Evolutionary conservation across 2,797 vertebrate species (phyloP).

Genomic region (Oryzias sinensis): DNA sequence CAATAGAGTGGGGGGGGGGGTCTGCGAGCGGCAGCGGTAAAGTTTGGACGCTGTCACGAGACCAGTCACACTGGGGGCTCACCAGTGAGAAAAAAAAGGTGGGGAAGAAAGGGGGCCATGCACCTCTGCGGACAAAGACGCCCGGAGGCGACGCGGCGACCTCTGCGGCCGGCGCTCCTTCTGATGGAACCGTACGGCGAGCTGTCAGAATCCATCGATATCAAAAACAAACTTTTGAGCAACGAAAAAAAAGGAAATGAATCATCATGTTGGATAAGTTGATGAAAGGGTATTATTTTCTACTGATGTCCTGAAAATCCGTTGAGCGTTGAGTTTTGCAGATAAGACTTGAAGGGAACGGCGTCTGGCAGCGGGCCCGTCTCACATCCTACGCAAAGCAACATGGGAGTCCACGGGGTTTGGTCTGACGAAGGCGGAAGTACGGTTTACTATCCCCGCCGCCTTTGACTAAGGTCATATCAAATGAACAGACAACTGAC

Average conservation of each 20-base stretch:
- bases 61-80: slow-evolving; percentile 80
- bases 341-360: slow-evolving; percentile 68
- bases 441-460: slow-evolving; percentile 80
- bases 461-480: slow-evolving; percentile 87
- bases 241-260: slow-evolving; percentile 53
- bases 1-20: slow-evolving; percentile 74
- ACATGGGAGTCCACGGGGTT: slow-evolving; percentile 68
- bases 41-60: slow-evolving; percentile 86
- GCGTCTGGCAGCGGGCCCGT: slow-evolving; percentile 37
- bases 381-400: slow-evolving; percentile 62
- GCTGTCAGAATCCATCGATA: slow-evolving; percentile 25
- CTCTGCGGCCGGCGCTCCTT: slow-evolving; percentile 25
- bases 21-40: slow-evolving; percentile 72
- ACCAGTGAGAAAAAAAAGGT: slow-evolving; percentile 77
- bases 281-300: slow-evolving; percentile 69
- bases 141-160: slow-evolving; percentile 30
- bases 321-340: slow-evolving; percentile 67
- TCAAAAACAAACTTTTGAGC: slow-evolving; percentile 43
- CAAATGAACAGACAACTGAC: slow-evolving; percentile 84
- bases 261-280: slow-evolving; percentile 61
- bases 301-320: slow-evolving; percentile 55
- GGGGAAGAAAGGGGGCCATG: slow-evolving; percentile 65
- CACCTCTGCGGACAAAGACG: slow-evolving; percentile 65
- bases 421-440: slow-evolving; percentile 75
- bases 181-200: slow-evolving; percentile 21